A percentile compares a stretch with the other conserved stretches of the same genome.
phyloP scores from a whole-genome alignment of 1,140 invertebrate species.

The Megathymus violae region DNA sequence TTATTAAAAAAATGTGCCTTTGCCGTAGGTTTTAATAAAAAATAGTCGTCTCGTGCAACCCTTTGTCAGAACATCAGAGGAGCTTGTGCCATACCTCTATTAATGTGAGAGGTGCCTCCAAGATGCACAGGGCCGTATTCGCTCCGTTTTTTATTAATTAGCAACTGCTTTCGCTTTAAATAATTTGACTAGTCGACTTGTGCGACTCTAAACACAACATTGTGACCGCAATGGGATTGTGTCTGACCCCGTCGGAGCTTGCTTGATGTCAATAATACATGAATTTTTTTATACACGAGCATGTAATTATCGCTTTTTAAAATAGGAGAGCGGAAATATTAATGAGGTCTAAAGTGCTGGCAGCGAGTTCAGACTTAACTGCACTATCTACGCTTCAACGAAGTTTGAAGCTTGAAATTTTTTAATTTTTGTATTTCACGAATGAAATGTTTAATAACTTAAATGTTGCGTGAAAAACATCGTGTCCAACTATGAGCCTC shows the following conservation, averaged over 20 bases:
- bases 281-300: conserved; percentile 24
- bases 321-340: conserved; percentile 29
- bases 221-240: conserved; percentile 12
- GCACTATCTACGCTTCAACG: conserved; percentile 9
- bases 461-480: no score
- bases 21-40: conserved; percentile 80
- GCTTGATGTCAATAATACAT: conserved; percentile 17
- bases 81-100: conserved; percentile 74
- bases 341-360: conserved; percentile 26
- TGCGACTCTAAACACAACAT: conserved; percentile 5
- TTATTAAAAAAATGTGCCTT: conserved; percentile 83
- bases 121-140: conserved; percentile 72
- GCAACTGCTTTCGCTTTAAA: conserved; percentile 39
- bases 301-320: conserved; percentile 28
- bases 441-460: conserved; percentile 2
- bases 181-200: conserved; percentile 16
- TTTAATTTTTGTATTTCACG: conserved; percentile 21
- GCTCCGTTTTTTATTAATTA: conserved; percentile 54
- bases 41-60: conserved; percentile 78
- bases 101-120: conserved; percentile 73
- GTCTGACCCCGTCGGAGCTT: conserved; percentile 7
- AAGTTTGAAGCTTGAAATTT: conserved; percentile 22
- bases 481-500: no score
- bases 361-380: conserved; percentile 27
- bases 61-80: conserved; percentile 80